Base-by-base conservation (phyloP, 2,888 invertebrate genomes). In the Caenorhabditis doughertyi region DNA sequence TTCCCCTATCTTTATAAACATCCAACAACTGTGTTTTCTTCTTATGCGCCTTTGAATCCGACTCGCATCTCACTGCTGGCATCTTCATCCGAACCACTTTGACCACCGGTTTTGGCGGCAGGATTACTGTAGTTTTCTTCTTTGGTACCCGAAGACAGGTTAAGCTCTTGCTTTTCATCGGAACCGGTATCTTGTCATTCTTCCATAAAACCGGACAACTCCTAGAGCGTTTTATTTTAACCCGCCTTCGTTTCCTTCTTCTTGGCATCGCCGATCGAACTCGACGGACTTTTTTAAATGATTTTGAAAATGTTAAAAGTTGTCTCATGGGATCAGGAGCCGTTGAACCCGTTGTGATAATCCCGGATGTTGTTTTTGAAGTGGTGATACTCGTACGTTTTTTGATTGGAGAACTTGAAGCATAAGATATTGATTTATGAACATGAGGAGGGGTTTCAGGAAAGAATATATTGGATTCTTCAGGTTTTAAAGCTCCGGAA, bases 241-340 rank as follows among this genome's bases (percentile, higher is more conserved):
- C 83, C 21, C 87, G 73, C 42, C 85, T 76, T 9, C 89, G 76
- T 62, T 85, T 85, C n/a, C 87, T 53, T 8, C 87, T 68, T 16
- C 82, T 72, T 29, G 87, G 79, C 71, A 79, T 79, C 16, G 85
- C 85, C 4, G 84, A 81, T 0, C 83, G 64, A 13, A 82, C 77
- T 1, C 84, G 56, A 16, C 85, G 60, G n/a, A 91, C 90, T 83
- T 91, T 91, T 84, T 91, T 91, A 85, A 91, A 91, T 13, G 87
- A 86, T 73, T 89, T 89, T 32, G 90, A 90, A 83, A 91, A 91
- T 51, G 87, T 89, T 23, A 91, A 74, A 8, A 91, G 83, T 7
- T 77, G 77, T 27, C 60, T 23, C 64, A 83, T 68, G 7, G 83
- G 83, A 44, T 83, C 83, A 2, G 44, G 13, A 11, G 42, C 5